Evolutionary conservation across 1,140 invertebrate genomes (phyloP).

Genomic region (Eupristina koningsbergeri): DNA sequence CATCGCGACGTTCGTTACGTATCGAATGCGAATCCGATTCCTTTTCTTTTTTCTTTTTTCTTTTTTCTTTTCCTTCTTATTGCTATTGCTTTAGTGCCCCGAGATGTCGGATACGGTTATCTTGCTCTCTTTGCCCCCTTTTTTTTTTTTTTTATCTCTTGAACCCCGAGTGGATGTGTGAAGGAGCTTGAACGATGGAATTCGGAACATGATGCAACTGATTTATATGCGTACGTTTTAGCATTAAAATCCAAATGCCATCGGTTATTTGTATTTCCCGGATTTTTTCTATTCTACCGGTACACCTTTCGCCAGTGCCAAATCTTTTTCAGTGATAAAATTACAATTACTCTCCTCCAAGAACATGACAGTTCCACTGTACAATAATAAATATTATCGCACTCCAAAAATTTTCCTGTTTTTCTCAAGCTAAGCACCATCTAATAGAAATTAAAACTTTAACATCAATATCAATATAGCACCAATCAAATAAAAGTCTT

Average conservation of each 20-base stretch:
- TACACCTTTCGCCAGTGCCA: background rate
- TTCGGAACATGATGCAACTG: slow-evolving; percentile 33
- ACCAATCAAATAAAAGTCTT: background rate
- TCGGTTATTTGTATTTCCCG: background rate
- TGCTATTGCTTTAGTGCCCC: slow-evolving; percentile 8
- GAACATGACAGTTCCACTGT: too few relatives aligned
- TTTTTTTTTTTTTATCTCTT: background rate
- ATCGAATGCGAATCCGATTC: background rate
- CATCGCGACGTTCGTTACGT: background rate
- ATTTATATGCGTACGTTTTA: background rate
- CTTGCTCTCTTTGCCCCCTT: background rate
- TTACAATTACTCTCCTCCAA: too few relatives aligned
- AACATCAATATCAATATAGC: background rate
- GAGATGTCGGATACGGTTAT: slow-evolving; percentile 6
- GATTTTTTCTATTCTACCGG: background rate
- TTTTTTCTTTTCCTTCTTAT: background rate
- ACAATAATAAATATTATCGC: too few relatives aligned
- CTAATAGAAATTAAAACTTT: too few relatives aligned
- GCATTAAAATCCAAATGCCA: background rate
- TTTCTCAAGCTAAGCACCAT: too few relatives aligned
- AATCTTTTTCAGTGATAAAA: background rate
- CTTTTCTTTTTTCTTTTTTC: background rate
- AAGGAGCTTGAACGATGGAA: slow-evolving; percentile 6
- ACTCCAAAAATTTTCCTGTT: too few relatives aligned
- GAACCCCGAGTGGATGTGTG: background rate